Base-by-base conservation (phyloP, 1,140 invertebrate genomes). In the Bathynomus jamesi region DNA sequence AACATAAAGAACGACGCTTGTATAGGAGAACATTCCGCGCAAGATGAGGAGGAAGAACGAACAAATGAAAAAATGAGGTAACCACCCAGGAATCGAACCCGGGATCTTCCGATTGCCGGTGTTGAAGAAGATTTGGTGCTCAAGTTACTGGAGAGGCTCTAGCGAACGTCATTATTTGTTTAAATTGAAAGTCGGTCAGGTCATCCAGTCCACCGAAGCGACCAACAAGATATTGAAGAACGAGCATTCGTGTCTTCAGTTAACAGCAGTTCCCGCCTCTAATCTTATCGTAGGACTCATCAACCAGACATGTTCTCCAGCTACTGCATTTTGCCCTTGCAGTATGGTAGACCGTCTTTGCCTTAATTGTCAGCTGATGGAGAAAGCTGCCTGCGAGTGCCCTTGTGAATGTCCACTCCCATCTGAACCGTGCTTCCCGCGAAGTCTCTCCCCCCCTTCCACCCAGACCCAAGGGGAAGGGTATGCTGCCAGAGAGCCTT, bases 351-450 rank as follows among this genome's bases (percentile, higher is more conserved):
- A 96, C 81, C 86, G 93, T 24, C 83, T 91, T 0, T 97, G 94
- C 80, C 84, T 97, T 4, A 96, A 96, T 80, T 97, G 94, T 80
- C 90, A 94, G 81, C 86, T 93, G 24, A 94, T 96, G 92, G 95
- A 96, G 80, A 93, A 94, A 82, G 93, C 88, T 5, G 93, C 95
- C 78, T 96, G 94, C 78, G 95, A 97, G 81, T 97, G 94, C 83
- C 94, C 94, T 0, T 97, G 94, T 81, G 94, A 97, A 81, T 97
- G 94, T 81, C 89, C 89, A 17, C 83, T 95, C 30, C 87, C 90
- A 78, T 81, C 85, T 69, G 87, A 87, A 17, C 86, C 90, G 77
- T 87, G 87, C 63, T 24, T 70, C 28, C 17, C 32, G 62, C 30
- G 69, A 28, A 66, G 61, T 61, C 27, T 30, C 29, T 32, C 66